Evolutionary conservation across 2,113 vertebrate genomes (phyloP), one percentile per base, ranked within the genome.

Genomic region (Amazona vittata): DNA sequence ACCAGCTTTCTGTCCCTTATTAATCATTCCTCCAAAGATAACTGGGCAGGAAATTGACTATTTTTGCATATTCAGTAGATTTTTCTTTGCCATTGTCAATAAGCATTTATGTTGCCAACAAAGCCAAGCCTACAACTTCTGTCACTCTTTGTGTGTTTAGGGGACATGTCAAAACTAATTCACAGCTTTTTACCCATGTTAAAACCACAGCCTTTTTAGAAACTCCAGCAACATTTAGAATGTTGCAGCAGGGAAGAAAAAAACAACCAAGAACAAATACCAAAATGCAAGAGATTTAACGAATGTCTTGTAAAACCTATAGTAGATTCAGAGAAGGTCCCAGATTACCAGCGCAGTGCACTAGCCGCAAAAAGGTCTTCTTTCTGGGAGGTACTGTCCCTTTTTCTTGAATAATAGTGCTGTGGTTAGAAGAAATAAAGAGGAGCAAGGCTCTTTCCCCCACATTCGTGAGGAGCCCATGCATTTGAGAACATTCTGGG

Each of bases 401-500:
- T 74, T 74, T 35, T 63, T 33, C 19, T 81, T 43, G 16, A 44
- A 24, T 6, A 53, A 33, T 15, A 10, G 11, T 47, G 9, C 14
- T 63, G 22, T 18, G 21, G 10, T 78, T 39, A 46, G 4, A 31
- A 15, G 13, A 82, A 67, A 57, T 4, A 46, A 44, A 33, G 7
- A 75, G 10, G 14, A 81, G 6, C 14, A 29, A 81, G 13, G 10
- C 2, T 4, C 2, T 73, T 83, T 57, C 26, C 22, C 21, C 19
- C 9, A 35, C 1, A 1, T 33, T 31, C 63, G 33, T 33, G 33
- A 60, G n/a, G 63, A 1, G 1, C 52, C 28, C 3, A 1, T 9
- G 26, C 41, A 67, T 21, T 50, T 70, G 35, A 50, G 76, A 68
- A 53, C 29, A 44, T 83, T 53, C 17, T 81, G 47, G 15, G 6